Evolutionary conservation across 2,888 invertebrate species (phyloP).

Genomic region (Agonopterix subpropinquella): DNA sequence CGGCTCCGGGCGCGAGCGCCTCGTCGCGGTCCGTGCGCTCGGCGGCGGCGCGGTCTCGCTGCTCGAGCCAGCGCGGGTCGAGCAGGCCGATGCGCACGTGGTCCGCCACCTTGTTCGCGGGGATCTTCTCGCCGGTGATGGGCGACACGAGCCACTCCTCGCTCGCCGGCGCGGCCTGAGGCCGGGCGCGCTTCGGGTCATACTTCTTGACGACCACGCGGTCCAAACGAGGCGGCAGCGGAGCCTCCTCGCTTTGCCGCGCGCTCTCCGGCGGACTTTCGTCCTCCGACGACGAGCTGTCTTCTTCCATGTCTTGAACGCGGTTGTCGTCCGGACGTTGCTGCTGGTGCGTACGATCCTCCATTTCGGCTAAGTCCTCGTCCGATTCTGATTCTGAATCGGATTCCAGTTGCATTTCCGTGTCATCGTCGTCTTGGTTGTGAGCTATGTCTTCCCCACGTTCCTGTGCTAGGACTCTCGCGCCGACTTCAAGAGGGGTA

Average conservation of each 20-base stretch:
- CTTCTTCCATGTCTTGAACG: conserved; percentile 95
- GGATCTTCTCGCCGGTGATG: conserved; percentile 98
- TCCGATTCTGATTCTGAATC: conserved; percentile 80
- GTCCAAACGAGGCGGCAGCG: conserved; percentile 91
- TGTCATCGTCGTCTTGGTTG: conserved; percentile 79
- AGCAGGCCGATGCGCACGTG: conserved; percentile 98
- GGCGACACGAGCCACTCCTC: conserved; percentile 98
- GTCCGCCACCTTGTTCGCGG: conserved; percentile 97
- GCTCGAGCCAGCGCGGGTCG: conserved; percentile 98
- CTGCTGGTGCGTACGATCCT: conserved; percentile 71
- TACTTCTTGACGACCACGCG: conserved; percentile 98
- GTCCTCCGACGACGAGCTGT: conserved; percentile 79
- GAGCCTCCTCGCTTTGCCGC: conserved; percentile 68
- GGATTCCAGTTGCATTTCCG: conserved; percentile 93
- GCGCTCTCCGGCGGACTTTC: conserved; percentile 51
- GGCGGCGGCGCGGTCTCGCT: conserved; percentile 93
- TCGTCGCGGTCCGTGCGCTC: conserved; percentile 91
- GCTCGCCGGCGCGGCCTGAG: conserved; percentile 75
- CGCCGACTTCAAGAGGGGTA: conserved; percentile 97
- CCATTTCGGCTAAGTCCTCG: conserved; percentile 79
- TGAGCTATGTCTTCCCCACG: conserved; percentile 81
- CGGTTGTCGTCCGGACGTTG: conserved; percentile 60
- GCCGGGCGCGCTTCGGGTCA: conserved; percentile 85
- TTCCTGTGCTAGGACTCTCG: conserved; percentile 89
- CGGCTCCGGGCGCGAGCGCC: conserved; percentile 79